phyloP scores from a whole-genome alignment of 2,113 vertebrate species.

The Struthio camelus region DNA sequence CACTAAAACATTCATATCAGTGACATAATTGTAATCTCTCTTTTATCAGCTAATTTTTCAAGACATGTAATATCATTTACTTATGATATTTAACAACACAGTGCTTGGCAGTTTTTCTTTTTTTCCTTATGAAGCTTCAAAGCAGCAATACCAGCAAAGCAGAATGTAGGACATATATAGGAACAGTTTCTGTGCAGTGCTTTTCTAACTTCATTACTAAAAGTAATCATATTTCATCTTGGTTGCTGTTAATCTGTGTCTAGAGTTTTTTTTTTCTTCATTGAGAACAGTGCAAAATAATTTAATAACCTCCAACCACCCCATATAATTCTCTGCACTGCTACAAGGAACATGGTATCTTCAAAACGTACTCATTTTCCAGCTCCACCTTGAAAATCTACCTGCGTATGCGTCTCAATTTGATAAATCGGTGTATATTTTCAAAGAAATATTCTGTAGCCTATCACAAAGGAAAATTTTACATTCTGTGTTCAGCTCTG shows the following conservation, averaged over 20 bases:
- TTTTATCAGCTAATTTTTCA: neutral
- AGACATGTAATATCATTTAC: slow-evolving; percentile 10
- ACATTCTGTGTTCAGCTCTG: neutral
- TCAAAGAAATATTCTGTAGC: neutral
- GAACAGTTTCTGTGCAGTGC: slow-evolving; percentile 17
- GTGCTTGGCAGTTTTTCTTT: neutral
- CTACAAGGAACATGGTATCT: neutral
- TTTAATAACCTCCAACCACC: neutral
- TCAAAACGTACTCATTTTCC: neutral
- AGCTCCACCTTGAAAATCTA: neutral
- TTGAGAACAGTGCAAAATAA: neutral
- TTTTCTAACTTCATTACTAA: neutral
- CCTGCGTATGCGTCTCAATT: neutral
- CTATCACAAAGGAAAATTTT: neutral
- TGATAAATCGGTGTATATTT: neutral
- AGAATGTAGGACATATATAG: neutral
- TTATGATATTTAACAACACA: neutral
- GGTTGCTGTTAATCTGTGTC: slow-evolving; percentile 25
- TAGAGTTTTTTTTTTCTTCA: neutral
- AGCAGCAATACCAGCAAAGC: neutral
- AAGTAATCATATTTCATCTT: neutral
- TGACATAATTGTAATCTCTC: neutral
- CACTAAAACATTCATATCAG: neutral
- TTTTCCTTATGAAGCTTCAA: slow-evolving; percentile 19
- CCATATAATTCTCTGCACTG: neutral